Conservation (phyloP, 2,797 vertebrate genomes). For the Eulemur rubriventer region DNA sequence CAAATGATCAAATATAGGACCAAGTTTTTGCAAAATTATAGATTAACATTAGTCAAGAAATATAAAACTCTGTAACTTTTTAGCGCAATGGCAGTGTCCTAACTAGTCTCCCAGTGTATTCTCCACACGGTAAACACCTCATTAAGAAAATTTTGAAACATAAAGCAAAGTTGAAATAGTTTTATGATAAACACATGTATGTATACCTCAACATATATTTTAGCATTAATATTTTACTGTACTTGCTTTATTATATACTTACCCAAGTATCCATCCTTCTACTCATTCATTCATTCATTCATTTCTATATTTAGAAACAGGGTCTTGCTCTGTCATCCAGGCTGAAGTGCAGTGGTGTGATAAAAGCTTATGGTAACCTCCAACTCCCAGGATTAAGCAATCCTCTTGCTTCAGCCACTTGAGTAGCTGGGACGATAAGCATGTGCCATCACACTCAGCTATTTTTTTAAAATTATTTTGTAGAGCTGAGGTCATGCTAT, state of each 20-base stretch:
- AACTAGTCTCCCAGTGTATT: background rate
- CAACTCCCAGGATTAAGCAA: too few relatives aligned
- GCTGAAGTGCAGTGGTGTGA: too few relatives aligned
- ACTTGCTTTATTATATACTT: background rate
- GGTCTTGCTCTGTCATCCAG: too few relatives aligned
- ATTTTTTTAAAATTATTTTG: too few relatives aligned
- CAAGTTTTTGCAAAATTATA: background rate
- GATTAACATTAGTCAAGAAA: background rate
- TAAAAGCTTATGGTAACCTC: too few relatives aligned
- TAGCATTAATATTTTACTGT: background rate
- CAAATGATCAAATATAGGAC: background rate
- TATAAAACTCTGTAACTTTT: background rate
- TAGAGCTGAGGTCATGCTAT: too few relatives aligned
- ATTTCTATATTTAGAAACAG: too few relatives aligned
- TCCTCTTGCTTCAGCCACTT: too few relatives aligned
- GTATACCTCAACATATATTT: background rate
- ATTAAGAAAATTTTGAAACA: conserved; percentile 2
- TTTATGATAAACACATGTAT: conserved; percentile 1
- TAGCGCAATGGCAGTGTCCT: background rate
- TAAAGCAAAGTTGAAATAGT: background rate
- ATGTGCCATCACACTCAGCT: too few relatives aligned
- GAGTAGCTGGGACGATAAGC: too few relatives aligned
- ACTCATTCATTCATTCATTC: background rate
- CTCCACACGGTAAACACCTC: background rate
- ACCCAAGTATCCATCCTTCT: too few relatives aligned